Evolutionary conservation across 2,888 invertebrate genomes (phyloP), one percentile per base, ranked within the genome.

Genomic region (Adineta ricciae): DNA sequence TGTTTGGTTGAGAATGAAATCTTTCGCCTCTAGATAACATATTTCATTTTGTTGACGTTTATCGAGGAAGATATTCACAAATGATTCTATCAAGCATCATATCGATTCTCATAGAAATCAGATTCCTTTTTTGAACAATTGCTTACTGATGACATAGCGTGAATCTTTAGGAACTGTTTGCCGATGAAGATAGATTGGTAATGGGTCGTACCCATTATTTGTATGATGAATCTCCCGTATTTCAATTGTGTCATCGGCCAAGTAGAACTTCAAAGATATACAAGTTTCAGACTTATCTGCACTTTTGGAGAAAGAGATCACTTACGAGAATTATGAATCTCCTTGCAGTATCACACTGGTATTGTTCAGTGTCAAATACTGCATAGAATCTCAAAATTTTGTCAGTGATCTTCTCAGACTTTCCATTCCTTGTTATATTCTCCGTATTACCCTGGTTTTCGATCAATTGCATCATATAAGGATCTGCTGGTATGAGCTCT

Each of bases 231-330:
- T 91, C 91, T 95, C 94, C 89, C 94, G 93, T 1, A 96, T 92
- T 85, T 94, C 93, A 84, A 96, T 92, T 0, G 94, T 94, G 89
- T 95, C 94, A 89, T 96, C 95, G 84, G 93, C 93, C 38, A 96
- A 91, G 89, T 94, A 95, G 90, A 95, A 96, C 88, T 78, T n/a
- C n/a, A 41, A 41, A 78, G 3, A 64, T 64, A 24, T n/a, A 27
- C 8, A 46, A 46, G 46, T n/a, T 27, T 64, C 16, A 64, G 24
- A 64, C 24, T 24, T 64, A 8, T 64, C n/a, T n/a, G n/a, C n/a
- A 21, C 2, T n/a, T 27, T 27, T 2, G 4, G 2, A 7, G 24
- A 5, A 64, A 64, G 14, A 64, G 24, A 64, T 3, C 27, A 64
- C 14, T 11, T 78, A 78, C 78, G n/a, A 93, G 91, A 85, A 96